Conservation (phyloP, 2,113 vertebrate species). For the Regulus satrapa region DNA sequence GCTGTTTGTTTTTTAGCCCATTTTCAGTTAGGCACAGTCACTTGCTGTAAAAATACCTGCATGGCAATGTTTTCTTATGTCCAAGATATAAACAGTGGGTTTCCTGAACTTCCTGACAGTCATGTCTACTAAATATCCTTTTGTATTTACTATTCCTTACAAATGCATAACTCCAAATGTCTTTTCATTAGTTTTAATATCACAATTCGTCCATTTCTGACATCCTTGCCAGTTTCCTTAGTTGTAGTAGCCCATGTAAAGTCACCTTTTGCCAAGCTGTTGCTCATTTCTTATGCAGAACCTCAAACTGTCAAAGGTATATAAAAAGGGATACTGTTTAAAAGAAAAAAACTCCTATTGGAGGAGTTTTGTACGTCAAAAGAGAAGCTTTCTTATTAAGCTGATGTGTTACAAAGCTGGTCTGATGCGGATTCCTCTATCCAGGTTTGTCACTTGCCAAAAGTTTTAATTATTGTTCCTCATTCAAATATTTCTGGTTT, state of each 20-base stretch:
- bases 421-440: not conserved
- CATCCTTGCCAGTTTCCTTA: not conserved
- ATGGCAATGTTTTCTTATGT: not conserved
- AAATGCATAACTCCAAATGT: not conserved
- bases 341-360: not conserved
- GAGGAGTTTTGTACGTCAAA: not conserved
- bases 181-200: not conserved
- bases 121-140: not conserved
- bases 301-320: not conserved
- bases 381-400: not conserved
- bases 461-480: not conserved
- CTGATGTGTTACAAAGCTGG: not conserved
- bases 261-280: not conserved
- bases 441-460: not conserved
- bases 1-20: not conserved
- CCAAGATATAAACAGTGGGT: not conserved
- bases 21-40: not conserved
- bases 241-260: not conserved
- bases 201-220: fast-evolving
- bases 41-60: not conserved
- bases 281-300: not conserved
- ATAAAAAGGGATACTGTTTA: not conserved
- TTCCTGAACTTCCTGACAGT: not conserved
- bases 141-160: not conserved
- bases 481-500: not conserved